A percentile compares a stretch with the other conserved stretches of the same genome.
Evolutionary conservation across 2,797 vertebrate genomes (phyloP).

Genomic region (Aphelocoma californica): DNA sequence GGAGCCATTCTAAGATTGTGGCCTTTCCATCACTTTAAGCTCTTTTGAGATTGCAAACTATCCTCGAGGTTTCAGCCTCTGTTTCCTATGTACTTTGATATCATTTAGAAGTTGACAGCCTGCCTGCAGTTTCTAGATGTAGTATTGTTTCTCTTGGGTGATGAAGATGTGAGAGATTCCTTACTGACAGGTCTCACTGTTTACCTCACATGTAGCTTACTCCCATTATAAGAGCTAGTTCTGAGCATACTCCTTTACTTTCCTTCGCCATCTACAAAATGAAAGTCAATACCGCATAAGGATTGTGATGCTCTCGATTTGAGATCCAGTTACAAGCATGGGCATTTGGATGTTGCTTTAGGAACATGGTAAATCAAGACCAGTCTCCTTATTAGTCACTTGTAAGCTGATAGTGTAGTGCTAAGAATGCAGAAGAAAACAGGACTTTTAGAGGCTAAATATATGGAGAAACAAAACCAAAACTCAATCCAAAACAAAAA

Average conservation of each 20-base stretch:
- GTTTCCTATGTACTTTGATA: not conserved
- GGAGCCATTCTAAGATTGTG: not conserved
- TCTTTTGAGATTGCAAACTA: not conserved
- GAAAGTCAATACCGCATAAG: not conserved
- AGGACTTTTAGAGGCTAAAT: not conserved
- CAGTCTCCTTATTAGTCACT: not conserved
- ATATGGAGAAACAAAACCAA: not conserved
- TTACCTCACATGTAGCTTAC: not conserved
- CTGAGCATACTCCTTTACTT: not conserved
- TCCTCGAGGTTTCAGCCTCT: not conserved
- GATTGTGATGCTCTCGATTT: not conserved
- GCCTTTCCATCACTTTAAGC: rapidly evolving
- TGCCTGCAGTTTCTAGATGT: not conserved
- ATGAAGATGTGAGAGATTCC: not conserved
- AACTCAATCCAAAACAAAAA: not conserved
- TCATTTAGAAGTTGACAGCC: not conserved
- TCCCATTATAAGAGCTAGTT: not conserved
- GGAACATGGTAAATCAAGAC: not conserved
- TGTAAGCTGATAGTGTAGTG: not conserved
- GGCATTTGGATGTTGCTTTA: not conserved
- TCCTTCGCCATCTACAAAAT: not conserved
- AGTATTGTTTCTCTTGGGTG: not conserved
- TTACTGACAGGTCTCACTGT: not conserved
- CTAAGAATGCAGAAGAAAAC: not conserved
- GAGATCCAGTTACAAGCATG: not conserved